Conservation (phyloP, 2,113 vertebrate species). For the Tachuris rubrigastra region DNA sequence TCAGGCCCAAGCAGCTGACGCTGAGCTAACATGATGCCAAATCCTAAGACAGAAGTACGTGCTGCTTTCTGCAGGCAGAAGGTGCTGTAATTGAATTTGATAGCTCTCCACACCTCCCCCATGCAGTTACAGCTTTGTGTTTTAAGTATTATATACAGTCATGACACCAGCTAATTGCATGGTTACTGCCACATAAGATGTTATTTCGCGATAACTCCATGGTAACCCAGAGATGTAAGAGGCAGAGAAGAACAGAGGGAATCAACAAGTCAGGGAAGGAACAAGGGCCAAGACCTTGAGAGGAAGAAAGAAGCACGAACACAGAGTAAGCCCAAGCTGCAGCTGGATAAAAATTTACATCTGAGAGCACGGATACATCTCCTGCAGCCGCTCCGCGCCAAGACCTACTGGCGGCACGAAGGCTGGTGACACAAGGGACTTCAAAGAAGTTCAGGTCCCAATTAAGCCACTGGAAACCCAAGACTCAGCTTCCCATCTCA, state of each 20-base stretch:
- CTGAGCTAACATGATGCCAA: constrained; percentile 64
- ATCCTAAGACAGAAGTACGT: constrained; percentile 65
- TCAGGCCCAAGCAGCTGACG: constrained; percentile 64
- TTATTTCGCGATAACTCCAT: constrained; percentile 69
- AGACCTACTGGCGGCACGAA: fast-evolving
- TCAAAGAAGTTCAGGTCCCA: background rate
- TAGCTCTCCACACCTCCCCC: constrained; percentile 66
- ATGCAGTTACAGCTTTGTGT: constrained; percentile 67
- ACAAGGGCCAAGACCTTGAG: constrained; percentile 54
- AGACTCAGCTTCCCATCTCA: background rate
- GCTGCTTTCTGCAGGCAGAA: constrained; percentile 65
- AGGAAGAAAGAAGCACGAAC: constrained; percentile 18
- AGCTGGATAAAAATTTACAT: background rate
- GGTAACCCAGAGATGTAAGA: constrained; percentile 67
- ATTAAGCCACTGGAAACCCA: background rate
- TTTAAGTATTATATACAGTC: constrained; percentile 71
- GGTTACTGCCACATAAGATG: constrained; percentile 61
- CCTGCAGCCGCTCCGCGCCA: background rate
- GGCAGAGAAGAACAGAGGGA: constrained; percentile 44
- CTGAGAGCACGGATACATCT: background rate
- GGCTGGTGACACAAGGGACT: background rate
- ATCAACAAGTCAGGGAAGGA: constrained; percentile 64
- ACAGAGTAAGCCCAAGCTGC: background rate
- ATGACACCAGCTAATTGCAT: constrained; percentile 58
- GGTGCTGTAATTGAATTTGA: constrained; percentile 63